Evolutionary conservation across 2,797 vertebrate species (phyloP).

Genomic region (Oryzias sinensis): DNA sequence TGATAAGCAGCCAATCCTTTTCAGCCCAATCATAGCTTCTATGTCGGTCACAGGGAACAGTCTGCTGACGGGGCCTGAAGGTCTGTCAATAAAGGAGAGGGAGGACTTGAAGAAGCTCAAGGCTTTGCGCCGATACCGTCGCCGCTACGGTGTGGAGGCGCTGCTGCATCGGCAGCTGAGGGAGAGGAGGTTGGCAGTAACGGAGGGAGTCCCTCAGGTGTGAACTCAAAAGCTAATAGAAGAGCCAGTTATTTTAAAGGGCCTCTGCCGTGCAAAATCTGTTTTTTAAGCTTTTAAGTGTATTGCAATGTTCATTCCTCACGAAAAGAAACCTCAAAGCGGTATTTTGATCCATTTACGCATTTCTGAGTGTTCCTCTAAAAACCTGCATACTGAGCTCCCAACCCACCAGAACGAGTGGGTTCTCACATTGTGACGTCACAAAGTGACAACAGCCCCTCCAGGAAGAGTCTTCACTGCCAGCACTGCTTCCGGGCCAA

Average conservation of each 20-base stretch:
- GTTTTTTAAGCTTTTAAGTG: no score
- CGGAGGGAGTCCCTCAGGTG: slow-evolving; percentile 88
- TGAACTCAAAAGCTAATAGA: neutral
- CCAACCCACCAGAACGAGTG: no score
- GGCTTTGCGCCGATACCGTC: slow-evolving; percentile 91
- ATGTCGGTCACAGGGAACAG: slow-evolving; percentile 81
- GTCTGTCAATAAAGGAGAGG: slow-evolving; percentile 87
- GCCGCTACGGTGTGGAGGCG: slow-evolving; percentile 93
- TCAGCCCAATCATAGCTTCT: neutral
- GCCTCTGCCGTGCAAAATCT: no score
- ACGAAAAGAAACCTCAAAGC: no score
- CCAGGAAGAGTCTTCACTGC: no score
- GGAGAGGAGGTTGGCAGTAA: slow-evolving; percentile 87
- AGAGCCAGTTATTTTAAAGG: neutral
- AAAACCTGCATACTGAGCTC: no score
- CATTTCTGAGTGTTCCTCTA: no score
- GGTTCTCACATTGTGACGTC: no score
- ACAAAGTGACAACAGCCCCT: no score
- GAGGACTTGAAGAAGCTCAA: slow-evolving; percentile 92
- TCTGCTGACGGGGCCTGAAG: slow-evolving; percentile 89
- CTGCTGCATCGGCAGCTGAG: slow-evolving; percentile 92
- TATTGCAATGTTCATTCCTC: no score
- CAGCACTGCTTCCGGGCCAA: no score
- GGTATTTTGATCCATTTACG: no score
- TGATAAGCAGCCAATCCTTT: neutral